Conservation (phyloP, 2,888 invertebrate species). For the Cataglyphis albicans region DNA sequence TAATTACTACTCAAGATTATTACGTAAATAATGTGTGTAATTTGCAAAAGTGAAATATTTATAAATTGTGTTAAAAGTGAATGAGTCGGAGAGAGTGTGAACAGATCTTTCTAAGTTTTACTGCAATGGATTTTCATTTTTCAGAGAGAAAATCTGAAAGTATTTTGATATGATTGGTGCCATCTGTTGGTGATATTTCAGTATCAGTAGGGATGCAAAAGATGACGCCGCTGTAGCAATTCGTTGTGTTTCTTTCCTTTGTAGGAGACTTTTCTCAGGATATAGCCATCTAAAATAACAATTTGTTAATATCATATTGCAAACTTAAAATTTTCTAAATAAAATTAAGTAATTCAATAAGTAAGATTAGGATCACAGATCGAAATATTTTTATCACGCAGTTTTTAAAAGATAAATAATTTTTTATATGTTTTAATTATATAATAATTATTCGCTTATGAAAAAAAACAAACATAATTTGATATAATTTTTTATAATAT, state of each 20-base stretch:
- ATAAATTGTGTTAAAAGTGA: conserved; percentile 3
- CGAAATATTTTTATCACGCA: not conserved
- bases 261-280: not conserved
- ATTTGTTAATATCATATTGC: conserved; percentile 17
- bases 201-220: conserved; percentile 42
- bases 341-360: not conserved
- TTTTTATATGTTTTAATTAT: not conserved
- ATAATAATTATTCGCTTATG: not conserved
- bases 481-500: not conserved
- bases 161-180: conserved; percentile 1
- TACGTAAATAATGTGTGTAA: not conserved
- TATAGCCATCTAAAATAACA: not conserved
- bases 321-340: conserved; percentile 1
- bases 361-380: not conserved
- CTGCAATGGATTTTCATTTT: conserved; percentile 26
- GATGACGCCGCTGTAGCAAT: conserved; percentile 61
- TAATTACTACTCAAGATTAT: not conserved
- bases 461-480: not conserved
- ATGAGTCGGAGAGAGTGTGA: not conserved
- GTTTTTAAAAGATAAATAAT: not conserved
- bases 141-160: not conserved
- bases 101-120: not conserved
- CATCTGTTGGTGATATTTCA: conserved; percentile 28
- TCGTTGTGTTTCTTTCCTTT: conserved; percentile 28
- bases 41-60: not conserved